Evolutionary conservation across 2,113 vertebrate species (phyloP).

Genomic region (Eolophus roseicapilla): DNA sequence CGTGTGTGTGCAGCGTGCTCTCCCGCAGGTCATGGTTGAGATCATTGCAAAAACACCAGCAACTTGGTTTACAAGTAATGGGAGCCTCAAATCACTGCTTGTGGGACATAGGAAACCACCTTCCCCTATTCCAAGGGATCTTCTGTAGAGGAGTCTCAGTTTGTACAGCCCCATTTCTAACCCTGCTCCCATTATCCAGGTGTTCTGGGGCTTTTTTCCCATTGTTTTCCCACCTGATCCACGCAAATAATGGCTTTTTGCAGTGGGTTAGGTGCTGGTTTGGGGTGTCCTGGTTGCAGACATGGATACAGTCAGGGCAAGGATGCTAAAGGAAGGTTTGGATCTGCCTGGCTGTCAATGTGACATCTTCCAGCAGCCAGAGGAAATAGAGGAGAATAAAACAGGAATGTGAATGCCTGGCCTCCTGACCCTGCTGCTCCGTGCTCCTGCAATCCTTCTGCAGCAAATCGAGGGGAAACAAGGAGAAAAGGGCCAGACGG

Average conservation of each 20-base stretch:
- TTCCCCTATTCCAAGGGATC: rapidly evolving
- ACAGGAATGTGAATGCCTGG: background rate
- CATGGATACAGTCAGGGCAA: rapidly evolving
- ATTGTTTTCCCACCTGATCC: background rate
- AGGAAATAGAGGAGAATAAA: background rate
- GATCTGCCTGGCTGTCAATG: background rate
- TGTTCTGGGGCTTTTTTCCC: rapidly evolving
- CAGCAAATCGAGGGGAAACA: background rate
- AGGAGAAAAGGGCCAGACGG: background rate
- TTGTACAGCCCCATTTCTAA: background rate
- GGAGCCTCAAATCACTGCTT: rapidly evolving
- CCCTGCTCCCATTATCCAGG: rapidly evolving
- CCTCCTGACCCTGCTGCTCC: background rate
- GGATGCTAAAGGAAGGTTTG: background rate
- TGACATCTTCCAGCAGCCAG: background rate
- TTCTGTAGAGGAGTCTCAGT: background rate
- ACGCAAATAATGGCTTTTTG: background rate
- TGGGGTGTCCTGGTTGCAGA: background rate
- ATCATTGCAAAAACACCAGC: background rate
- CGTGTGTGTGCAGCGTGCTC: background rate
- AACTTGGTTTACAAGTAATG: background rate
- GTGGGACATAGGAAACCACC: background rate
- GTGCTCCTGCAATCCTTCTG: background rate
- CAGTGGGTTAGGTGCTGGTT: background rate
- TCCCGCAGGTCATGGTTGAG: background rate